Conservation (phyloP, 2,113 vertebrate genomes). For the Rhynchomys soricoides region DNA sequence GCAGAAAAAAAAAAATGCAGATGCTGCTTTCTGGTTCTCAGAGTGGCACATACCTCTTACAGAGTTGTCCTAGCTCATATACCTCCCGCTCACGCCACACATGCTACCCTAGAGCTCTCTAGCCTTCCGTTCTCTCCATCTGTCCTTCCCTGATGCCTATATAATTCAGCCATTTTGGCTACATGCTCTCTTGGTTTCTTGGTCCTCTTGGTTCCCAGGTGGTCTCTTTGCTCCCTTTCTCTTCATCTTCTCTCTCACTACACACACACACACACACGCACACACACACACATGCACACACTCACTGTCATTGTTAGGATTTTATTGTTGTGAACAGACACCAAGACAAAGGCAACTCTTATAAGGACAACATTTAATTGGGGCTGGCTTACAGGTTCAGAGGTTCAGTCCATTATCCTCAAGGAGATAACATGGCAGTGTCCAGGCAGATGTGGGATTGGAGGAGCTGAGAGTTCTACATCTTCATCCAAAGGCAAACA, state of each 20-base stretch:
- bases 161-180: neutral
- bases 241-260: neutral
- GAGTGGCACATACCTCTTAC: neutral
- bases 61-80: neutral
- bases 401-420: no score
- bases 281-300: neutral
- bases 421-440: no score
- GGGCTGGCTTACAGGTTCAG: no score
- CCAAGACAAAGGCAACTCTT: no score
- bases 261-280: neutral
- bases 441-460: no score
- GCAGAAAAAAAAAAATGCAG: neutral
- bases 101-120: neutral
- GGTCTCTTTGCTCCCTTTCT: neutral
- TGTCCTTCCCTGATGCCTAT: neutral
- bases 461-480: no score
- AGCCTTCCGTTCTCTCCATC: neutral
- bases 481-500: no score
- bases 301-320: neutral
- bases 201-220: neutral
- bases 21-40: neutral
- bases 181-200: neutral
- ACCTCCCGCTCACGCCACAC: neutral
- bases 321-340: no score
- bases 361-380: no score